phyloP scores from a whole-genome alignment of 2,888 invertebrate genomes.

The Agrotis clavis region DNA sequence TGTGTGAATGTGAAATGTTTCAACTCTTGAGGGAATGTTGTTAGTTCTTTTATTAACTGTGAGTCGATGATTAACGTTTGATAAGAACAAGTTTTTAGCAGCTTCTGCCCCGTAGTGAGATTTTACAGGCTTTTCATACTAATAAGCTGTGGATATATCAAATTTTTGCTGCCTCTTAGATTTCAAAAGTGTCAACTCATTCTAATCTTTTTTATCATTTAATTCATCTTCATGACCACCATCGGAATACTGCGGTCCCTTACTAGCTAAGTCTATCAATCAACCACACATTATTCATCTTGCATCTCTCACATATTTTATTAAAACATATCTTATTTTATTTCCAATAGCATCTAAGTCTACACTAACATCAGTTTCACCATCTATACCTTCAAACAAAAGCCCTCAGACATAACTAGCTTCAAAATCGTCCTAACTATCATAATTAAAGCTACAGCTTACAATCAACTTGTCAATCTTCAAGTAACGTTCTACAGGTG shows the following conservation, averaged over 20 bases:
- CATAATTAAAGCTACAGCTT: conserved; percentile 42
- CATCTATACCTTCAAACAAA: conserved; percentile 7
- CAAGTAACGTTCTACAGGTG: conserved; percentile 67
- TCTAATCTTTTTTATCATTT: not conserved
- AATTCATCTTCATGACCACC: not conserved
- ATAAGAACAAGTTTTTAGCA: too few relatives aligned
- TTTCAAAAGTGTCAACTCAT: not conserved
- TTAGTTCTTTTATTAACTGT: not conserved
- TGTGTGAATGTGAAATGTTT: conserved; percentile 25
- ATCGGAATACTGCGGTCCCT: too few relatives aligned
- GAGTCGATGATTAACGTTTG: too few relatives aligned
- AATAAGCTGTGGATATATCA: too few relatives aligned
- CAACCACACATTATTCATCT: not conserved
- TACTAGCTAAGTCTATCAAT: not conserved
- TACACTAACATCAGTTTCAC: not conserved
- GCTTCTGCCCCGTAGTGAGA: too few relatives aligned
- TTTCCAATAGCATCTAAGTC: not conserved
- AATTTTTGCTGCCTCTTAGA: too few relatives aligned
- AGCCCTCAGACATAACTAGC: conserved; percentile 12
- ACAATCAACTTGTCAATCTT: conserved; percentile 53
- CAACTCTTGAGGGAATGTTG: not conserved
- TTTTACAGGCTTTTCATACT: too few relatives aligned
- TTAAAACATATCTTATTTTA: not conserved
- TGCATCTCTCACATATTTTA: not conserved
- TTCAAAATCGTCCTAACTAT: conserved; percentile 26